phyloP scores from a whole-genome alignment of 2,888 invertebrate genomes.

The Globia sparganii region DNA sequence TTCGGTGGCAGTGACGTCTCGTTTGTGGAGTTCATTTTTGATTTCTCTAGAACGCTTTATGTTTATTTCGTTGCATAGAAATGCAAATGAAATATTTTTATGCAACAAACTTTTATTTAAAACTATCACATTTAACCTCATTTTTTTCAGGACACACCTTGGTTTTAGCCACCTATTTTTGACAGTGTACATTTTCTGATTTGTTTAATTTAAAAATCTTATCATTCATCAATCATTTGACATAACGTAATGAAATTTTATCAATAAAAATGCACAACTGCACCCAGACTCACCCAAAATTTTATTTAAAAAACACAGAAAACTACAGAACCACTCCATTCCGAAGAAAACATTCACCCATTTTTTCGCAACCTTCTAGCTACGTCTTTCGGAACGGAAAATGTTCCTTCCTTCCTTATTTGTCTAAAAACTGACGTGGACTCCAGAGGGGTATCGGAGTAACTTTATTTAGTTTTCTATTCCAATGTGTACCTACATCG shows the following conservation, averaged over 20 bases:
- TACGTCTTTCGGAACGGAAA: constrained; percentile 76
- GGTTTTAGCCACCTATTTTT: neutral
- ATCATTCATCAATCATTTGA: neutral
- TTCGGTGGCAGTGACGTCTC: constrained; percentile 80
- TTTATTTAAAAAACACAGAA: constrained; percentile 15
- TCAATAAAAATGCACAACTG: neutral
- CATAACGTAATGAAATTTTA: neutral
- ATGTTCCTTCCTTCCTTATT: constrained; percentile 83
- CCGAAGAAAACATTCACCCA: constrained; percentile 62
- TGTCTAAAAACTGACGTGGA: constrained; percentile 84
- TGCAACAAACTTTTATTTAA: too few relatives aligned
- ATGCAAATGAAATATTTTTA: neutral
- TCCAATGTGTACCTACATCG: constrained; percentile 77
- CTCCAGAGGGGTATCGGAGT: constrained; percentile 69
- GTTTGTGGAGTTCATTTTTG: constrained; percentile 77
- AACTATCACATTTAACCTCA: neutral
- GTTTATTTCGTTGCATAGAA: constrained; percentile 5
- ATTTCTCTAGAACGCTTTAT: constrained; percentile 54
- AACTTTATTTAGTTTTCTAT: constrained; percentile 84
- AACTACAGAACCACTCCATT: constrained; percentile 64
- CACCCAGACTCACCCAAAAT: neutral
- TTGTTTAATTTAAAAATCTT: neutral
- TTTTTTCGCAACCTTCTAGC: constrained; percentile 61
- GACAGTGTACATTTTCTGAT: neutral
- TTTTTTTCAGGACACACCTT: neutral